Evolutionary conservation across 2,113 vertebrate genomes (phyloP).

Genomic region (Ellobius talpinus): DNA sequence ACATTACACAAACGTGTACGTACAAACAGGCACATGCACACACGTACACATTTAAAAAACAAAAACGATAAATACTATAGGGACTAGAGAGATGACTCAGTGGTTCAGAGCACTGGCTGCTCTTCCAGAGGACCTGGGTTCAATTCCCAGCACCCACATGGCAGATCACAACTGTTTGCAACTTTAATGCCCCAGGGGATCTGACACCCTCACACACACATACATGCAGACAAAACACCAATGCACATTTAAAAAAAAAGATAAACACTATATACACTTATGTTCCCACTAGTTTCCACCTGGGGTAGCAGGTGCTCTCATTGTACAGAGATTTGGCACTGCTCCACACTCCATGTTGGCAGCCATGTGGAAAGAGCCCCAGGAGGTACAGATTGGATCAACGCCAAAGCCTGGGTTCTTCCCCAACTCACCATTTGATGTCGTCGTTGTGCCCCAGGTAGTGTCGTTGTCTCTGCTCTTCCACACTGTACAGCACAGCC

Average conservation of each 20-base stretch:
- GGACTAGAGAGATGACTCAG: neutral
- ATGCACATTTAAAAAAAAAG: neutral
- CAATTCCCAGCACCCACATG: neutral
- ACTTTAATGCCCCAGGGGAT: neutral
- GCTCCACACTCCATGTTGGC: too few species aligned
- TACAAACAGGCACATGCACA: neutral
- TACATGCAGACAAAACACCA: neutral
- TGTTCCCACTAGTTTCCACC: neutral
- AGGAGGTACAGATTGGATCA: neutral
- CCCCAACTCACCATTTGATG: conserved; percentile 92
- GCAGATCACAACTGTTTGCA: neutral
- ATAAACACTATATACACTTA: neutral
- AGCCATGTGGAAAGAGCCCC: neutral
- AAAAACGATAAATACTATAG: neutral
- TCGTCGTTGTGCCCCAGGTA: conserved; percentile 96
- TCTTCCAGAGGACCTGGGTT: neutral
- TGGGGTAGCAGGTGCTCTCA: neutral
- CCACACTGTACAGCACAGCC: conserved; percentile 93
- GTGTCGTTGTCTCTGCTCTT: conserved; percentile 94
- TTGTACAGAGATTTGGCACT: too few species aligned
- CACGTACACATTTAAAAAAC: neutral
- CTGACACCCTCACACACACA: neutral
- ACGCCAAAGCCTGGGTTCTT: neutral
- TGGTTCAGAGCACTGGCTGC: neutral
- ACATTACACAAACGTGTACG: neutral